A percentile compares a stretch with the other conserved stretches of the same genome.
phyloP scores from a whole-genome alignment of 2,888 invertebrate species.

The Amblyteles armatorius region DNA sequence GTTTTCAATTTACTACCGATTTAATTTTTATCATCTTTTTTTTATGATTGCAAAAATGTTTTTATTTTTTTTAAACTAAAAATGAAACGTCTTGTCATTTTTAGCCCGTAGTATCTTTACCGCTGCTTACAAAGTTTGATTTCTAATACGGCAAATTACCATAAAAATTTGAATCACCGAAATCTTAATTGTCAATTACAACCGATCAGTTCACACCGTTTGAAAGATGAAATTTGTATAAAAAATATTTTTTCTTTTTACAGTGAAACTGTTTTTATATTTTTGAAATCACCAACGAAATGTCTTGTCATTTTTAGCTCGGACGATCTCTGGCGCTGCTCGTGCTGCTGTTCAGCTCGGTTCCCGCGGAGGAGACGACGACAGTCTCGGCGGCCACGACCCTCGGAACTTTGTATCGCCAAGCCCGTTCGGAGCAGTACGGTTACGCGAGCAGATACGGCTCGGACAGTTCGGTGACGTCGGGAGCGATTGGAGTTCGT shows the following conservation, averaged over 20 bases:
- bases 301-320: conserved; percentile 49
- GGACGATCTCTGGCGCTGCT: conserved; percentile 53
- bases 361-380: conserved; percentile 67
- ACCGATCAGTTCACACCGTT: no score
- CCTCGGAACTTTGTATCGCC: conserved; percentile 78
- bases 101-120: conserved; percentile 53
- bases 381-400: conserved; percentile 74
- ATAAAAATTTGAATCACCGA: neutral
- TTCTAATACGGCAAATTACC: neutral
- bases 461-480: conserved; percentile 74
- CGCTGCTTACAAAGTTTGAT: conserved; percentile 24
- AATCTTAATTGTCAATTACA: neutral
- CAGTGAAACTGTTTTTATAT: no score
- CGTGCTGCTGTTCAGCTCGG: conserved; percentile 42
- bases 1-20: no score
- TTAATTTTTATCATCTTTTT: no score
- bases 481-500: conserved; percentile 74
- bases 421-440: conserved; percentile 78
- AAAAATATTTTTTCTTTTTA: no score
- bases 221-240: no score
- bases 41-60: no score
- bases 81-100: conserved; percentile 31
- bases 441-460: conserved; percentile 75
- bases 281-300: neutral
- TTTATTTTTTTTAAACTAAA: no score